These are phyloP conservation scores for Stomatorhinus ivindoensis DNA, from an alignment of 2,113 vertebrate genomes.

Conservation along the genomic window DNA sequence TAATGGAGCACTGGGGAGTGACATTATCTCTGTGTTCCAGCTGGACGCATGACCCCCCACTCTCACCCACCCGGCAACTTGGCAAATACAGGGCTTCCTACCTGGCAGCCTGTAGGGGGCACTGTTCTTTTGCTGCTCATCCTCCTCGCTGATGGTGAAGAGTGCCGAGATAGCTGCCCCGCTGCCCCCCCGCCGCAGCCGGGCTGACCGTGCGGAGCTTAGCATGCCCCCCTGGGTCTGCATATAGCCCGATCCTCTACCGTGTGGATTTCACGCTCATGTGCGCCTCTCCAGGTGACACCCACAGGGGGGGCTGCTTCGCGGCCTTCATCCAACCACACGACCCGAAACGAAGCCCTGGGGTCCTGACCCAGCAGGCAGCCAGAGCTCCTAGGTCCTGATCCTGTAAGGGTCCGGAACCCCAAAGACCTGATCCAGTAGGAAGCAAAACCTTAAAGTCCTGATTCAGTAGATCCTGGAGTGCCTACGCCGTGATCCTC, in stretches of 20 bases:
- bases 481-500: slow-evolving; percentile 18
- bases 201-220: slow-evolving; percentile 53
- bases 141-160: slow-evolving; percentile 94
- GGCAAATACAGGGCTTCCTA: slow-evolving; percentile 41
- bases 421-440: not conserved
- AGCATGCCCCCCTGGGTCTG: slow-evolving; percentile 44
- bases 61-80: not conserved
- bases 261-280: slow-evolving; percentile 57
- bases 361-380: not conserved
- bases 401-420: not conserved
- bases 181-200: slow-evolving; percentile 68
- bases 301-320: slow-evolving; percentile 58
- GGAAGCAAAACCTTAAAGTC: not conserved
- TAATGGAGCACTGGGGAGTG: not conserved
- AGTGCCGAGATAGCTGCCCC: slow-evolving; percentile 68
- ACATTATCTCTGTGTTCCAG: not conserved
- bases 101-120: slow-evolving; percentile 64
- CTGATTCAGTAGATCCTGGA: not conserved
- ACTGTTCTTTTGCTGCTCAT: slow-evolving; percentile 77
- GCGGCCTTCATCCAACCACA: slow-evolving; percentile 49
- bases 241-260: slow-evolving; percentile 40
- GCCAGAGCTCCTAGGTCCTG: not conserved
- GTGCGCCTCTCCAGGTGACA: slow-evolving; percentile 55
- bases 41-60: not conserved
- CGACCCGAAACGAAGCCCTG: not conserved